These are phyloP conservation scores for Epizoanthus ramosus DNA, from an alignment of 92 coral and sea anemone species.

Conservation along the genomic window DNA sequence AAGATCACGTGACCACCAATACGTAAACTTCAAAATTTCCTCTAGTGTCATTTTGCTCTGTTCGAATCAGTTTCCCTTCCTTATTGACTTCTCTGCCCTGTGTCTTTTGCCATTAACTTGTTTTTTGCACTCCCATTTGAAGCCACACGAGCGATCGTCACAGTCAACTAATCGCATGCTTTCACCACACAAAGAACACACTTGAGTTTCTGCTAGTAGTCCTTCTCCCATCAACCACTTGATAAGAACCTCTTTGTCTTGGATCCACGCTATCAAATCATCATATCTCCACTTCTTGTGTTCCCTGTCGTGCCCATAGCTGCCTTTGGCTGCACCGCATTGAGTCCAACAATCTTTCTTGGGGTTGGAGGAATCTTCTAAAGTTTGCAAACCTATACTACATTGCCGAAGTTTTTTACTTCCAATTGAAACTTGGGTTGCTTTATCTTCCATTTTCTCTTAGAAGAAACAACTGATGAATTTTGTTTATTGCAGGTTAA, in stretches of 20 bases:
- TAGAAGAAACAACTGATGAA: no score
- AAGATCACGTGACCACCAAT: slow-evolving; percentile 63
- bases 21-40: slow-evolving; percentile 66
- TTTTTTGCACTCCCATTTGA: slow-evolving; percentile 63
- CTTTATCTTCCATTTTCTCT: no score
- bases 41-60: slow-evolving; percentile 65
- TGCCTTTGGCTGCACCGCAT: slow-evolving; percentile 34
- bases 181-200: slow-evolving; percentile 40
- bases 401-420: no score
- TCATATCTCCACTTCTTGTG: slow-evolving; percentile 46
- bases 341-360: neutral
- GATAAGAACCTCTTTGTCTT: slow-evolving; percentile 46
- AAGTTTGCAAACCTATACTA: no score
- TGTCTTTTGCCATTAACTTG: slow-evolving; percentile 47
- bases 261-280: slow-evolving; percentile 24
- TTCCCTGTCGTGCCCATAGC: slow-evolving; percentile 27
- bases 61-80: slow-evolving; percentile 70
- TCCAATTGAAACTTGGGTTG: no score
- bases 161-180: slow-evolving; percentile 49
- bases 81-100: slow-evolving; percentile 51
- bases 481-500: no score
- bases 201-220: slow-evolving; percentile 41
- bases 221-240: slow-evolving; percentile 57
- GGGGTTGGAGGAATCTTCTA: no score
- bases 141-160: slow-evolving; percentile 57